These are phyloP conservation scores for Eristalis intricaria DNA, from an alignment of 2,888 invertebrate species.

Conservation along the genomic window DNA sequence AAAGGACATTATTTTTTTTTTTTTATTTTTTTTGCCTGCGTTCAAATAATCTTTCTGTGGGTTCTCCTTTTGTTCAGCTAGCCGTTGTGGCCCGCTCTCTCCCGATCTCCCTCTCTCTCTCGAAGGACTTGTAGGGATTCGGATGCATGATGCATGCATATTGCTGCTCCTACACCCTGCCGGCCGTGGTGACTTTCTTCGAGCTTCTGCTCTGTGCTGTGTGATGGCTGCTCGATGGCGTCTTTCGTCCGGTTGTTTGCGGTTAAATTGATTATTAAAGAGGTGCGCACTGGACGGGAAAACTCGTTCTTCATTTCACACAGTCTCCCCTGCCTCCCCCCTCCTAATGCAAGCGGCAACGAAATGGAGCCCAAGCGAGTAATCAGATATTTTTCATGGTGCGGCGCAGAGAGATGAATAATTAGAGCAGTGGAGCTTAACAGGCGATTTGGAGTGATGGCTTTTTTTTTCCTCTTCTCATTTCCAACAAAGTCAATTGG, in stretches of 20 bases:
- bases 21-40: neutral
- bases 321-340: too few relatives aligned
- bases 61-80: constrained; percentile 13
- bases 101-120: neutral
- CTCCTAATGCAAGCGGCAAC: too few relatives aligned
- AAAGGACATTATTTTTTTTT: constrained; percentile 48
- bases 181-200: constrained; percentile 33
- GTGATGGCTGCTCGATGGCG: constrained; percentile 29
- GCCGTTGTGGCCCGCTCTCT: neutral
- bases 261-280: constrained; percentile 71
- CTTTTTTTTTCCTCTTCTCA: constrained; percentile 1
- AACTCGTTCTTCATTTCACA: constrained; percentile 13
- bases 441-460: constrained; percentile 47
- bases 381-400: constrained; percentile 61
- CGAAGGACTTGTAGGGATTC: constrained; percentile 56
- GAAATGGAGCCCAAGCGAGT: constrained; percentile 8
- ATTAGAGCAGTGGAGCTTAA: constrained; percentile 68
- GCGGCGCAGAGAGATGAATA: constrained; percentile 52
- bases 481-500: constrained; percentile 21
- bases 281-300: constrained; percentile 68
- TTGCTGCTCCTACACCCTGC: neutral
- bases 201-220: constrained; percentile 21
- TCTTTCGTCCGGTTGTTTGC: constrained; percentile 60
- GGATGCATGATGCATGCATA: constrained; percentile 59
- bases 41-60: constrained; percentile 29